Percentiles rank a stretch among this genome's conserved stretches.
Evolutionary conservation across 2,113 vertebrate genomes (phyloP).

Genomic region (Bos javanicus): DNA sequence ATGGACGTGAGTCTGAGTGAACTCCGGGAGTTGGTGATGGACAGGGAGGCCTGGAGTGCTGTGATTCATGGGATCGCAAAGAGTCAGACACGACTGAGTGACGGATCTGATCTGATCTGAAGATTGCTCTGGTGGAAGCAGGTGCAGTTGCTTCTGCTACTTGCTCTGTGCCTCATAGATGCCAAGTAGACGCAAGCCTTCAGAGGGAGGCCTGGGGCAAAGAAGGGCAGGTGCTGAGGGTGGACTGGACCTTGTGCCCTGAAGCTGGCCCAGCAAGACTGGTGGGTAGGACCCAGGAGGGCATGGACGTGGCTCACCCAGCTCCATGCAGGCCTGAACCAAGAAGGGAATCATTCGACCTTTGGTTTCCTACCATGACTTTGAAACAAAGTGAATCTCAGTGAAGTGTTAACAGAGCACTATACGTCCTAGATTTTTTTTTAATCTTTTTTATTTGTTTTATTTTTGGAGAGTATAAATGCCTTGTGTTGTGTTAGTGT

Average conservation of each 20-base stretch:
- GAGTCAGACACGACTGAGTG: too few relatives aligned
- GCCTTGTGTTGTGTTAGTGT: not conserved
- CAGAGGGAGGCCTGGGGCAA: not conserved
- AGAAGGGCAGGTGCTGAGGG: not conserved
- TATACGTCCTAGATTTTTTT: not conserved
- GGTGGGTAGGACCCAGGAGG: rapidly evolving
- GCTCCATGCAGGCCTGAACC: not conserved
- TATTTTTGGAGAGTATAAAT: not conserved
- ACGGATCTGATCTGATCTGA: not conserved
- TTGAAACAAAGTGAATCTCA: not conserved
- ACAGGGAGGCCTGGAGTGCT: too few relatives aligned
- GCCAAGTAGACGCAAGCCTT: not conserved
- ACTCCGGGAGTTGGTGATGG: too few relatives aligned
- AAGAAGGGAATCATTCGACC: not conserved
- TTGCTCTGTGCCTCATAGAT: not conserved
- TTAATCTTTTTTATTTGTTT: not conserved
- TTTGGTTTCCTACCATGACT: not conserved
- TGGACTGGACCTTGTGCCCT: not conserved
- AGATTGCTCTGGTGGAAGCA: not conserved
- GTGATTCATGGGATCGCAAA: too few relatives aligned
- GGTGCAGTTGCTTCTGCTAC: not conserved
- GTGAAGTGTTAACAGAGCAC: not conserved
- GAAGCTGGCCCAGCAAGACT: not conserved
- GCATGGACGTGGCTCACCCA: rapidly evolving
- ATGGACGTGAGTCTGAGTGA: too few relatives aligned